Evolutionary conservation across 64 coral and sea anemone species (phyloP).

Genomic region (Actinia equina): DNA sequence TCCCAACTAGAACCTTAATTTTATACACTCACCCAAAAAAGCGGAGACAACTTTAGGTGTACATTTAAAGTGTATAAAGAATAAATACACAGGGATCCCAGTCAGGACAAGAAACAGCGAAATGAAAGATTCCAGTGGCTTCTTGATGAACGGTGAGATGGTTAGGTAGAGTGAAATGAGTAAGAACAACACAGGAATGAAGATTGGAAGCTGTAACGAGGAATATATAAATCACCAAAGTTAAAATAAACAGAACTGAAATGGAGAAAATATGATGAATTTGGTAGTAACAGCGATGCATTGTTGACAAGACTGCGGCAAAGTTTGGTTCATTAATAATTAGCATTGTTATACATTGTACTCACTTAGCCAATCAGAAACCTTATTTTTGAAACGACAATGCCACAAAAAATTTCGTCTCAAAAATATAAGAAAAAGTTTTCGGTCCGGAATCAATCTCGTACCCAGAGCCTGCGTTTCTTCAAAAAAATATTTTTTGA

Average conservation of each 20-base stretch:
- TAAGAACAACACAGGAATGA: conserved; percentile 16
- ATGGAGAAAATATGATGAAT: too few relatives aligned
- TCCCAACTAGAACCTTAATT: not conserved
- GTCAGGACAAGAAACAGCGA: not conserved
- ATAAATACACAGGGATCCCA: conserved; percentile 26
- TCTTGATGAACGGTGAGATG: conserved; percentile 2
- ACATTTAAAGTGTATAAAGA: not conserved
- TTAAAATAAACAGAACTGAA: not conserved
- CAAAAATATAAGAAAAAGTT: too few relatives aligned
- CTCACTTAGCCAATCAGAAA: too few relatives aligned
- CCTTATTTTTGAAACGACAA: too few relatives aligned
- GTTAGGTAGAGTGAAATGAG: not conserved
- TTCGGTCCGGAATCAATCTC: too few relatives aligned
- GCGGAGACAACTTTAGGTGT: not conserved
- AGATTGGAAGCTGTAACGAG: conserved; percentile 20
- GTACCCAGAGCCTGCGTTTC: too few relatives aligned
- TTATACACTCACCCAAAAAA: not conserved
- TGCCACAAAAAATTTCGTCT: too few relatives aligned
- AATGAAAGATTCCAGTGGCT: not conserved
- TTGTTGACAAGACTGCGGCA: too few relatives aligned
- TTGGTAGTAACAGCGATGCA: too few relatives aligned
- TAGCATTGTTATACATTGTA: too few relatives aligned
- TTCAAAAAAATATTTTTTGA: too few relatives aligned
- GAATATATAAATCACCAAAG: not conserved
- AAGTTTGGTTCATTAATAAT: too few relatives aligned